Base-by-base conservation (phyloP, 2,888 invertebrate species). In the Neocrepidodera transversa region DNA sequence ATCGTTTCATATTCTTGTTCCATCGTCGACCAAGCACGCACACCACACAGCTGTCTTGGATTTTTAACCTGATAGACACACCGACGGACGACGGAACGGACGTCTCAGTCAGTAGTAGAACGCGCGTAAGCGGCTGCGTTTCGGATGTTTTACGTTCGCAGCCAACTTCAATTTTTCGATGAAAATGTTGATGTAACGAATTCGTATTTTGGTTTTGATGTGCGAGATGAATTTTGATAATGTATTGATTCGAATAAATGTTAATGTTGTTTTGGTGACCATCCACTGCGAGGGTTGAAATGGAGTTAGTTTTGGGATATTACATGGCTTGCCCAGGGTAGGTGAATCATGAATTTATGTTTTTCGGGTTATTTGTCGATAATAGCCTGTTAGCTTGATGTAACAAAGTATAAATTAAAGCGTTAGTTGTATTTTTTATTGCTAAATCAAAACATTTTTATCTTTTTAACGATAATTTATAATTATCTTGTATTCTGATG, bases 311-410 rank as follows among this genome's bases (percentile, higher is more conserved):
- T 11, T 57, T 64, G 14, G 60, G 64, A 43, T 64, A 62, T 52
- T 64, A 64, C 36, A 58, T 64, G 62, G 62, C 64, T 18, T 64
- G 64, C 20, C 64, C 64, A 10, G 54, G 64, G 62, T 64, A 51
- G 26, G 61, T 58, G 50, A 42, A 38, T 23, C n/a, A n/a, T n/a
- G n/a, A n/a, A n/a, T n/a, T n/a, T n/a, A n/a, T n/a, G n/a, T n/a
- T n/a, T n/a, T n/a, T n/a, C n/a, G n/a, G n/a, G n/a, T n/a, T n/a
- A n/a, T n/a, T n/a, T n/a, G n/a, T n/a, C n/a, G n/a, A n/a, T n/a
- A n/a, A n/a, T n/a, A n/a, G n/a, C n/a, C n/a, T n/a, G n/a, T n/a
- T n/a, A n/a, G n/a, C n/a, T n/a, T n/a, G n/a, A n/a, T n/a, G n/a
- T n/a, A n/a, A n/a, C n/a, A n/a, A n/a, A n/a, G n/a, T n/a, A n/a